Percentiles rank a stretch among this genome's conserved stretches.
Evolutionary conservation across 1,140 invertebrate genomes (phyloP).

Genomic region (Drosophila setifemur): DNA sequence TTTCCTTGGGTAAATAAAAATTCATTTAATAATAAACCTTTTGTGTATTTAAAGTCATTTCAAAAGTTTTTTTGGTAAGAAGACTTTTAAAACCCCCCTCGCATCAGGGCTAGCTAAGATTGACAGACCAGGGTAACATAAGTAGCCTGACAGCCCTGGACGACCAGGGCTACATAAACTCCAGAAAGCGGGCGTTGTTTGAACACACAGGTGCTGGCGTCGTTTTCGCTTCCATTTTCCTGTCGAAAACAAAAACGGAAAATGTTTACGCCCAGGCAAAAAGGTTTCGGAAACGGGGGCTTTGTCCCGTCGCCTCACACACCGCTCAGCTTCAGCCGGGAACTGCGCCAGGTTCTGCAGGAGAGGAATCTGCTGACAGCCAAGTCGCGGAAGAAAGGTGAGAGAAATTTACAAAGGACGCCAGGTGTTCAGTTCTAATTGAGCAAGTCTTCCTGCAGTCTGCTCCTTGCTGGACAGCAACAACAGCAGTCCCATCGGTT

Average conservation of each 20-base stretch:
- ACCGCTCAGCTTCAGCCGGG: constrained; percentile 84
- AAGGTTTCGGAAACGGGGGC: constrained; percentile 14
- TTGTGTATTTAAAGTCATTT: too few species aligned
- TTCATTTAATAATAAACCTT: too few species aligned
- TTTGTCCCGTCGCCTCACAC: constrained; percentile 62
- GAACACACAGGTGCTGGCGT: constrained; percentile 65
- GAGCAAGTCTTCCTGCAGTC: constrained; percentile 9
- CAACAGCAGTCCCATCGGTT: constrained; percentile 65
- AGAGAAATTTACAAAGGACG: constrained; percentile 10
- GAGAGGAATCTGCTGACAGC: constrained; percentile 86
- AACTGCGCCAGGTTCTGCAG: constrained; percentile 85
- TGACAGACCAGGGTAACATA: too few species aligned
- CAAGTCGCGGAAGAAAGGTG: constrained; percentile 85
- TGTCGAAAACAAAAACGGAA: constrained; percentile 7
- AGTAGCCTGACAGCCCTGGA: too few species aligned
- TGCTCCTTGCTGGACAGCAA: constrained; percentile 66
- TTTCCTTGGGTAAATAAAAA: too few species aligned
- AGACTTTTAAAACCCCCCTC: too few species aligned
- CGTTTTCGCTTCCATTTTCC: constrained; percentile 30
- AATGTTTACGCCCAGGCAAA: constrained; percentile 65
- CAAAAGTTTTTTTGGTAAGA: too few species aligned
- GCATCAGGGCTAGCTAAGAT: too few species aligned
- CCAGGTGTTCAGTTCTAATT: constrained; percentile 5
- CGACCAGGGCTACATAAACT: background rate
- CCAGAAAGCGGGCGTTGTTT: constrained; percentile 38